Base-by-base conservation (phyloP, 2,888 invertebrate species). In the Drosophila paramelanica region DNA sequence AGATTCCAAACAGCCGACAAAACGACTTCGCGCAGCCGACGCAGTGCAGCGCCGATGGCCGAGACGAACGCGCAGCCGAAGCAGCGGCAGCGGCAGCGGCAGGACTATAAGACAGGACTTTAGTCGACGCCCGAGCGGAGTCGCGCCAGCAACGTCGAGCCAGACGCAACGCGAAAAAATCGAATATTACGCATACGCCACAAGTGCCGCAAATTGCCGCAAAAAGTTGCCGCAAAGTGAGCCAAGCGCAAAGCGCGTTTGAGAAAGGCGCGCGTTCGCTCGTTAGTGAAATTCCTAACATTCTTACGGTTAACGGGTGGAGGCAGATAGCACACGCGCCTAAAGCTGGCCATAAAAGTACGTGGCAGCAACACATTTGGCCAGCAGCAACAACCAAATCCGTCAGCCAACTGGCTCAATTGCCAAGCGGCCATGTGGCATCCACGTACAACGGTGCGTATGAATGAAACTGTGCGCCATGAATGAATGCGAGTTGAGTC, bases 61-160 rank as follows among this genome's bases (percentile, higher is more conserved):
- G 57, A 57, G 41, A 55, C 77, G 62, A 62, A 17, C 55, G 52
- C 67, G 56, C 52, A 39, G 67, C 70, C 74, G 74, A 73, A 69
- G 72, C 57, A 66, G 41, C 17, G 39, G 53, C 50, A 66, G 53
- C 50, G 62, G 42, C 47, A 43, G 49, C 65, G 49, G 36, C 65
- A 60, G 65, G 52, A 73, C 89, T 82, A 89, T 87, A 86, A 88
- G 78, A 78, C 62, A 59, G 80, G 65, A 70, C 55, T 45, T 46
- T 36, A 68, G 55, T 14, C 46, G 31, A 59, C 68, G 64, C 47
- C 69, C 69, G 64, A 69, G 69, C 87, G 74, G 89, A 89, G 89
- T 90, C 89, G 87, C 84, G 84, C 33, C 73, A 79, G 74, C 72
- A 77, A 78, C 81, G 79, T 78, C 71, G 73, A 81, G 59, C 46